phyloP scores from a whole-genome alignment of 2,888 invertebrate species.

The Philereme vetulata region DNA sequence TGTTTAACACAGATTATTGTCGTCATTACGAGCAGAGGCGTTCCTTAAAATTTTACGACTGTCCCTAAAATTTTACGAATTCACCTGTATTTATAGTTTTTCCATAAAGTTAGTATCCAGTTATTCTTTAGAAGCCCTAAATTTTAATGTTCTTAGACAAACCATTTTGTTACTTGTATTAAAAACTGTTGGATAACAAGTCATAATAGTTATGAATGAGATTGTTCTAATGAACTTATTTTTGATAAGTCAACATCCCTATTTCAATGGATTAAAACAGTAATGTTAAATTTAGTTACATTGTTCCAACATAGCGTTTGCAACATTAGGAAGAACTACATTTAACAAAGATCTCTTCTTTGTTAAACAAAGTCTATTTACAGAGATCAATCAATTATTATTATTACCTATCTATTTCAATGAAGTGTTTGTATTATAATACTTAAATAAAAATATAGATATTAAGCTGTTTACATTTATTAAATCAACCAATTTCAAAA shows the following conservation, averaged over 20 bases:
- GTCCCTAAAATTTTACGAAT: no score
- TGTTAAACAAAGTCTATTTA: neutral
- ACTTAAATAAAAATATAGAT: no score
- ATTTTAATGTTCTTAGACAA: no score
- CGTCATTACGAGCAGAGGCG: no score
- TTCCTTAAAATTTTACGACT: no score
- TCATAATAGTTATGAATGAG: neutral
- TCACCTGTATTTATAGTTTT: no score
- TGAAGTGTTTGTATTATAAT: neutral
- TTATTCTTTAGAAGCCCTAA: no score
- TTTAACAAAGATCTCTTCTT: neutral
- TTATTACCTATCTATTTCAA: neutral
- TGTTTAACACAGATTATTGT: no score
- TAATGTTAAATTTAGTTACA: neutral
- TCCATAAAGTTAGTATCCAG: no score
- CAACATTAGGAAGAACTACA: neutral
- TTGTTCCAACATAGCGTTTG: neutral
- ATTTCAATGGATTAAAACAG: neutral
- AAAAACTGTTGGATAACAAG: no score
- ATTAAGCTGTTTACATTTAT: neutral
- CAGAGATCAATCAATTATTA: no score
- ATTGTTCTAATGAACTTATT: neutral
- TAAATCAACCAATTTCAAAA: slow-evolving; percentile 21
- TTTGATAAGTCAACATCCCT: neutral
- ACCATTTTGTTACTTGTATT: no score